Conservation (phyloP, 2,797 vertebrate genomes). For the Morus bassanus region DNA sequence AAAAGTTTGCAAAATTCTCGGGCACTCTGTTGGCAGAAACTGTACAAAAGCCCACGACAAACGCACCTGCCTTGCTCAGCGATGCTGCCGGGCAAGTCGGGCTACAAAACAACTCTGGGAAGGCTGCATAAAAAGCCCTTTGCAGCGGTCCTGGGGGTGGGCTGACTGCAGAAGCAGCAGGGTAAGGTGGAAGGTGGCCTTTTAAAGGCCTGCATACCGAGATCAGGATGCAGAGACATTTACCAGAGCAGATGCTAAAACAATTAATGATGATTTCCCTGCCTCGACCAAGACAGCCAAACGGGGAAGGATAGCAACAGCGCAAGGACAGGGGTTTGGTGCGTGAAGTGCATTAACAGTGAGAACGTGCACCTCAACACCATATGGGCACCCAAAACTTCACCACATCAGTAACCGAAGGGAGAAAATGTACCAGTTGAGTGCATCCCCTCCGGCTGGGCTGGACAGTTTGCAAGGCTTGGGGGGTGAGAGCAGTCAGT, state of each 20-base stretch:
- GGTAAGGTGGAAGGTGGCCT: neutral
- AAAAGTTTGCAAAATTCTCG: neutral
- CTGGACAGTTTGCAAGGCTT: neutral
- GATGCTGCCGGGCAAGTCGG: neutral
- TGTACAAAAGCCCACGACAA: neutral
- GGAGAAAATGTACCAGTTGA: rapidly evolving
- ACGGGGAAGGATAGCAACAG: rapidly evolving
- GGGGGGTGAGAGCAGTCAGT: rapidly evolving
- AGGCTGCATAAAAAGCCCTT: neutral
- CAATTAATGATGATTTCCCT: neutral
- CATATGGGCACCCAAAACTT: neutral
- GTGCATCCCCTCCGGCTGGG: rapidly evolving
- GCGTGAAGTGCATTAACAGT: rapidly evolving
- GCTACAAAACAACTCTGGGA: neutral
- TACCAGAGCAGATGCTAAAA: neutral
- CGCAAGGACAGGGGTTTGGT: rapidly evolving
- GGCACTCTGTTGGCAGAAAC: rapidly evolving
- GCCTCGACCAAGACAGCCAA: neutral
- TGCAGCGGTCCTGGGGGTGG: rapidly evolving
- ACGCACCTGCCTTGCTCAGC: neutral
- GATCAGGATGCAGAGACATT: neutral
- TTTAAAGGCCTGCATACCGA: neutral
- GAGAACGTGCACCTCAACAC: neutral
- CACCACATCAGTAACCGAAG: rapidly evolving
- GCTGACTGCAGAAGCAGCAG: neutral